Base-by-base conservation (phyloP, 1,140 invertebrate genomes). In the Hestina assimilis region DNA sequence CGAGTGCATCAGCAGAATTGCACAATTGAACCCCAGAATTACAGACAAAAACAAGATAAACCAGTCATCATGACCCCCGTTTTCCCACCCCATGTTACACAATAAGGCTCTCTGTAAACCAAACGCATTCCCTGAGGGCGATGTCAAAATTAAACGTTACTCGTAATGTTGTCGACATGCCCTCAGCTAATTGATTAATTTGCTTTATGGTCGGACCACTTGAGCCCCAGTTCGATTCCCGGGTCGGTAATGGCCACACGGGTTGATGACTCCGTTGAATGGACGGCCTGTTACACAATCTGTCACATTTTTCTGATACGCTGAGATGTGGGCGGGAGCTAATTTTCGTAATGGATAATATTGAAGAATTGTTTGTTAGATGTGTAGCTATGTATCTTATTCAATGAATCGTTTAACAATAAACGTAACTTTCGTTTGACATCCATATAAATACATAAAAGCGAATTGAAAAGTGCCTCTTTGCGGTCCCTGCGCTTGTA, bases 171-270 rank as follows among this genome's bases (percentile, higher is more conserved):
- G 79, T 83, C 78, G 83, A 87, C 83, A 84, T 84, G 83, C 83
- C 83, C 82, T 72, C 70, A 61, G 72, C 79, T 87, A 87, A 87
- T 87, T 87, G 83, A 87, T 87, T 87, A 87, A 84, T 87, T 87
- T 87, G 81, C 79, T 87, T 87, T 87, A 87, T 84, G 83, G 83
- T 80, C 67, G 75, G 69, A 66, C 67, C 72, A 79, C 79, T 79
- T 72, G 76, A 79, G 73, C 54, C 31, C 61, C 59, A 69, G 75
- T 79, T 82, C 76, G 79, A 76, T 76, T 82, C 79, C 72, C 71
- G 66, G 56, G 51, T 64, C 50, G 55, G 66, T 81, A 85, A 85
- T 82, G 75, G 67, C 42, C 41, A 66, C 66, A 86, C 77, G 83
- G 81, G 63, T 75, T 69, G 65, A 57, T 85, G 79, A 66, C 26